These are phyloP conservation scores for Sporophila hypoxantha DNA, from an alignment of 2,113 vertebrate genomes.

Conservation along the genomic window DNA sequence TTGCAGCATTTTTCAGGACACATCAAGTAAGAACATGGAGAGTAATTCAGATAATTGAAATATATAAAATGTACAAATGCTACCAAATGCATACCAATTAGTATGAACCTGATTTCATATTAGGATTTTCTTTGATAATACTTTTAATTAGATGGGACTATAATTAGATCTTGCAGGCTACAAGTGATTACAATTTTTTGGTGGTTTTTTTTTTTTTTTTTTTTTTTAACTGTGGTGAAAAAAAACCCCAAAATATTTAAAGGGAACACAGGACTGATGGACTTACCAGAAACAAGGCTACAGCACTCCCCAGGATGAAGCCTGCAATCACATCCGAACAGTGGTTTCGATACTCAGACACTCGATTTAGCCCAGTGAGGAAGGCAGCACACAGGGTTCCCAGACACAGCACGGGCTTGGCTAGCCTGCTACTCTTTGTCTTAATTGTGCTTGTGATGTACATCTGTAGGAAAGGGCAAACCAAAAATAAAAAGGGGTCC, in stretches of 20 bases:
- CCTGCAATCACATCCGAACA: slow-evolving; percentile 94
- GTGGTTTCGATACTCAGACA: slow-evolving; percentile 96
- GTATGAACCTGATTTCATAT: neutral
- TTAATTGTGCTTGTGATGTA: slow-evolving; percentile 99
- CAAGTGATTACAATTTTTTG: neutral
- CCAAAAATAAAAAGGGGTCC: neutral
- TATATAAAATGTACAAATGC: neutral
- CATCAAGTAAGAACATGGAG: neutral
- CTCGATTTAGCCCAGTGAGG: slow-evolving; percentile 90
- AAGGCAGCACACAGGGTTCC: slow-evolving; percentile 93
- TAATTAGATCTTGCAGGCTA: neutral
- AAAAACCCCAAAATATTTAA: neutral
- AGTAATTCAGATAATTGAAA: neutral
- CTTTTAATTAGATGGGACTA: neutral
- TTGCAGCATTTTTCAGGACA: neutral
- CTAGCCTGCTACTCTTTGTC: slow-evolving; percentile 94
- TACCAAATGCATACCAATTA: neutral
- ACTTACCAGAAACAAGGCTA: slow-evolving; percentile 92
- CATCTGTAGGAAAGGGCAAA: slow-evolving; percentile 78
- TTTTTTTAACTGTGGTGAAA: neutral
- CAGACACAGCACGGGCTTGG: slow-evolving; percentile 92
- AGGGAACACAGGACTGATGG: neutral
- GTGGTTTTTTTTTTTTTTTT: neutral
- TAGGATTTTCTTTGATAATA: neutral
- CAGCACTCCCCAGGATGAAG: slow-evolving; percentile 88